Percentiles rank a stretch among this genome's conserved stretches.
Evolutionary conservation across 2,888 invertebrate species (phyloP).

Genomic region (Antheraea assamensis): DNA sequence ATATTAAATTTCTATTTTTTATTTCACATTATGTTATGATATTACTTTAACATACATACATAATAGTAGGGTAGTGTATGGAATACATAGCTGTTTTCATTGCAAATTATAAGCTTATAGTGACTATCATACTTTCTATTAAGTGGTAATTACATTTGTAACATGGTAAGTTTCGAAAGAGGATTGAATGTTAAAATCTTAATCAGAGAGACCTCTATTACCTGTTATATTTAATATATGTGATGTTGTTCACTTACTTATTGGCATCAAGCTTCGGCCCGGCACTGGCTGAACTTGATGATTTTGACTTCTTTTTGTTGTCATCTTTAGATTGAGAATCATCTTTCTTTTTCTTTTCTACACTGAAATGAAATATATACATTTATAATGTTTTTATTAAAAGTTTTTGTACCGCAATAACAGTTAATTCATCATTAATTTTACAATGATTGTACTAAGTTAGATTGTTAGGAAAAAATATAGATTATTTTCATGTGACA

Average conservation of each 20-base stretch:
- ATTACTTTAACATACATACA: too few species aligned
- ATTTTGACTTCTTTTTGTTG: conserved; percentile 87
- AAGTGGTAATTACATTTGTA: neutral
- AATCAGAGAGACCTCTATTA: neutral
- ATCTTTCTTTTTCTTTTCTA: conserved; percentile 91
- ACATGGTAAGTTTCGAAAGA: neutral
- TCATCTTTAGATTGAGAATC: conserved; percentile 87
- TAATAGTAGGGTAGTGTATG: too few species aligned
- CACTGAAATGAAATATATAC: conserved; percentile 75
- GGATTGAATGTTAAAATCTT: neutral
- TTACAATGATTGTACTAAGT: neutral
- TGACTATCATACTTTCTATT: neutral
- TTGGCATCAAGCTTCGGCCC: conserved; percentile 88
- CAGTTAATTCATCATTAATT: neutral
- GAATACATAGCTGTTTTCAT: too few species aligned
- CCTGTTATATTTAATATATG: neutral
- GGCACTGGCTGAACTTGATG: conserved; percentile 82
- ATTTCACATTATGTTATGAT: too few species aligned
- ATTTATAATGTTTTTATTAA: neutral
- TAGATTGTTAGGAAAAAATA: neutral
- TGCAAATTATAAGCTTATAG: too few species aligned
- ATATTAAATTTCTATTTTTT: too few species aligned
- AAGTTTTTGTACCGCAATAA: neutral
- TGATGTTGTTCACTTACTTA: conserved; percentile 72
- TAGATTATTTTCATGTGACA: too few species aligned